A percentile compares a stretch with the other conserved stretches of the same genome.
These are phyloP conservation scores for Melanotaenia trifasciata DNA, from an alignment of 2,797 vertebrate species.

Conservation along the genomic window DNA sequence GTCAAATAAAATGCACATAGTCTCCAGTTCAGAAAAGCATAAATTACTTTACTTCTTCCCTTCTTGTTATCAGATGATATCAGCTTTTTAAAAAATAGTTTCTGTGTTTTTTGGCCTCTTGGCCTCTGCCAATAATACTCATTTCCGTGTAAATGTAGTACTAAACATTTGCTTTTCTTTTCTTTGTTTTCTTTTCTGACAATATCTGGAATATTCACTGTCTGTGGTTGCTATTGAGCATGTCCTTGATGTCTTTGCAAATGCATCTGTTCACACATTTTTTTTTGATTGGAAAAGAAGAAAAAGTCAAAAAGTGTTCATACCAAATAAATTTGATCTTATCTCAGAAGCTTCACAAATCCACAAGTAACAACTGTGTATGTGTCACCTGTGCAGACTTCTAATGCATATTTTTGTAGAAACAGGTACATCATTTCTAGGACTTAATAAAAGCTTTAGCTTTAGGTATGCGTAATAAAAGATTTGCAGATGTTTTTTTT, in stretches of 20 bases:
- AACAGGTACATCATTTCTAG: neutral
- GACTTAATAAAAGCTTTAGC: constrained; percentile 9
- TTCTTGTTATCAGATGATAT: neutral
- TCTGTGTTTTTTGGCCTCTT: neutral
- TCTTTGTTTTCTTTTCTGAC: neutral
- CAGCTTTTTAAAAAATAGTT: neutral
- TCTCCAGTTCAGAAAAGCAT: neutral
- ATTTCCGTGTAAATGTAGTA: too few species aligned
- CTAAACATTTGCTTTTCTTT: too few species aligned
- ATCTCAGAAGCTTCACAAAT: neutral
- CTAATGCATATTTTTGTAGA: neutral
- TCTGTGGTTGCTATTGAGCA: neutral
- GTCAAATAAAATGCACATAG: neutral
- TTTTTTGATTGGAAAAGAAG: neutral
- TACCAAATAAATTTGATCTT: neutral
- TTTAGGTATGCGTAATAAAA: constrained; percentile 4
- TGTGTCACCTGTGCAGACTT: neutral
- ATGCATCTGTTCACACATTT: neutral
- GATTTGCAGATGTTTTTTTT: constrained; percentile 6
- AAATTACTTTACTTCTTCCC: neutral
- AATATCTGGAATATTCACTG: neutral
- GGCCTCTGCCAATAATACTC: neutral
- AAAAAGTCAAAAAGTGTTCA: neutral
- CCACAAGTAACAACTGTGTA: neutral
- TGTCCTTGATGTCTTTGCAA: neutral